These are phyloP conservation scores for Poeciliopsis retropinna DNA, from an alignment of 2,113 vertebrate genomes.

Conservation along the genomic window DNA sequence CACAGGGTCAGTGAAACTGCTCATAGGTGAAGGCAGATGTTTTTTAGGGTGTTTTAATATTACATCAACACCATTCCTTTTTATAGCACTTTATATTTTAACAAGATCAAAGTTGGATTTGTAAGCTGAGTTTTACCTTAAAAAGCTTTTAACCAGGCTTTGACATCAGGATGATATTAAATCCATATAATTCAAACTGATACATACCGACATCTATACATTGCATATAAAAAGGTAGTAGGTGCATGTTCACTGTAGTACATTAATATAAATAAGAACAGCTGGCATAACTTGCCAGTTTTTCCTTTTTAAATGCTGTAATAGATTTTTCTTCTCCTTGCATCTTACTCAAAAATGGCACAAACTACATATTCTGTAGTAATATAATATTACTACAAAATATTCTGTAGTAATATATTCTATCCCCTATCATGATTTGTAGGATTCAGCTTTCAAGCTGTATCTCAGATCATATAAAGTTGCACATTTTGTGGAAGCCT, in stretches of 20 bases:
- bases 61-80: background rate
- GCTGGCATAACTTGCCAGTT: background rate
- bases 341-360: constrained; percentile 9
- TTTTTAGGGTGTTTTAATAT: background rate
- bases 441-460: background rate
- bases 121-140: too few species aligned
- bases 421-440: background rate
- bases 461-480: too few species aligned
- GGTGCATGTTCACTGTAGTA: background rate
- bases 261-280: background rate
- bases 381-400: too few species aligned
- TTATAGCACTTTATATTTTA: too few species aligned
- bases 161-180: background rate
- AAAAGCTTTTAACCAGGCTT: background rate
- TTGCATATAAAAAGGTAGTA: background rate
- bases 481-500: background rate
- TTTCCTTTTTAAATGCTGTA: background rate
- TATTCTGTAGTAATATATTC: too few species aligned
- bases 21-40: background rate
- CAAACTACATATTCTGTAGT: background rate
- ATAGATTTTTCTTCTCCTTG: background rate
- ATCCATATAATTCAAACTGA: background rate
- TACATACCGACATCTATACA: background rate
- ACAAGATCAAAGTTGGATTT: too few species aligned
- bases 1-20: background rate